Base-by-base conservation (phyloP, 2,113 vertebrate genomes). In the Paramormyrops kingsleyae region DNA sequence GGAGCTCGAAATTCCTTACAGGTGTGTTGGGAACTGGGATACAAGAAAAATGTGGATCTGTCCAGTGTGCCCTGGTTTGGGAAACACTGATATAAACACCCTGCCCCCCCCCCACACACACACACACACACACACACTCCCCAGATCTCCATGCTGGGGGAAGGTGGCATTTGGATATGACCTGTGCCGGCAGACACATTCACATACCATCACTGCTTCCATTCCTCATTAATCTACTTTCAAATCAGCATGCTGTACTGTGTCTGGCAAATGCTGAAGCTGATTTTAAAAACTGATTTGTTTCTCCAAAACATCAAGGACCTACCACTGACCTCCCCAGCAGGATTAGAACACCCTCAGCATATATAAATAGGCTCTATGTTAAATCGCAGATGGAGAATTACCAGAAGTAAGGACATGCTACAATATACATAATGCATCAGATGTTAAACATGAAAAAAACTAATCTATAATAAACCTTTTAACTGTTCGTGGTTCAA, bases 401-500 rank as follows among this genome's bases (percentile, higher is more conserved):
- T 80, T 80, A 80, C 70, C 70, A 77, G 35, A 42, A 77, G 74
- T 80, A 15, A 42, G 13, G 74, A 42, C 31, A 42, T 80, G 74
- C 31, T 80, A 19, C 35, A 80, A 80, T 80, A 80, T 80, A 70
- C 15, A 80, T 39, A 80, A 80, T 42, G 74, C 35, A 80, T 80
- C 74, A 39, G 74, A 80, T 80, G 31, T 80, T 80, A 80, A 80
- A 70, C 62, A 70, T 70, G n/a, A 80, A 80, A 74, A 39, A 80
- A 39, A 42, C 27, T 42, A 19, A 19, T 80, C 74, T 42, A 19
- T 39, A 77, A 42, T 77, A 80, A 80, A 39, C 35, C 1, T 17
- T 19, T 42, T 80, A 80, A 80, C 74, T 42, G 1, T 80, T 42
- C 2, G 1, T 19, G 74, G 31, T 17, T 42, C 35, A 80, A 39